Percentiles rank a stretch among this genome's conserved stretches.
Conservation (phyloP, 2,113 vertebrate genomes). For the Axis porcinus region DNA sequence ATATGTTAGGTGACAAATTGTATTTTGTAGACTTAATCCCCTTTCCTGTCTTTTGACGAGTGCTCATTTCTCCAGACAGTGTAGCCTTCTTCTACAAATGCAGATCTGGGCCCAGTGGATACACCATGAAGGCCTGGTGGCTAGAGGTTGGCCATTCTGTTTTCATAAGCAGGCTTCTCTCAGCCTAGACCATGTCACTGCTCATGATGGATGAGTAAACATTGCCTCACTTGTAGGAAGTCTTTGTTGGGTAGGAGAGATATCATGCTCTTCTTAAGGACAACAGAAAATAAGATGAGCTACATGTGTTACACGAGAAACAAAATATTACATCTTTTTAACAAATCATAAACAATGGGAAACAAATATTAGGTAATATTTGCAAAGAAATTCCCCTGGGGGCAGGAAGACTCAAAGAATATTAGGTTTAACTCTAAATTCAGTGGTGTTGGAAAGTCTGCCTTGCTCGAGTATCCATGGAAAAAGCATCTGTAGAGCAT, state of each 20-base stretch:
- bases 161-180: not conserved
- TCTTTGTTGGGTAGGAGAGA: not conserved
- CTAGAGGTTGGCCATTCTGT: not conserved
- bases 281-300: not conserved
- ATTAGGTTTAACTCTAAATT: conserved; percentile 16
- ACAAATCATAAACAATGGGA: conserved; percentile 1
- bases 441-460: not conserved
- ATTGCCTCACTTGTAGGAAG: not conserved
- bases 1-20: not conserved
- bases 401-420: not conserved
- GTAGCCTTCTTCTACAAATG: not conserved
- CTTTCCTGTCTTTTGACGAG: not conserved
- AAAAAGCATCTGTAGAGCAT: not conserved
- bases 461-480: not conserved
- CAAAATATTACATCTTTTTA: not conserved
- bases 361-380: not conserved
- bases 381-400: not conserved
- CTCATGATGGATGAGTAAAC: not conserved
- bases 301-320: not conserved
- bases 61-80: not conserved
- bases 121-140: not conserved
- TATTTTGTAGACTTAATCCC: not conserved
- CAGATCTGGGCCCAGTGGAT: not conserved
- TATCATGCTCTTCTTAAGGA: not conserved
- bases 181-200: not conserved